Evolutionary conservation across 2,888 invertebrate species (phyloP).

Genomic region (Eudasyphora cyanicolor): DNA sequence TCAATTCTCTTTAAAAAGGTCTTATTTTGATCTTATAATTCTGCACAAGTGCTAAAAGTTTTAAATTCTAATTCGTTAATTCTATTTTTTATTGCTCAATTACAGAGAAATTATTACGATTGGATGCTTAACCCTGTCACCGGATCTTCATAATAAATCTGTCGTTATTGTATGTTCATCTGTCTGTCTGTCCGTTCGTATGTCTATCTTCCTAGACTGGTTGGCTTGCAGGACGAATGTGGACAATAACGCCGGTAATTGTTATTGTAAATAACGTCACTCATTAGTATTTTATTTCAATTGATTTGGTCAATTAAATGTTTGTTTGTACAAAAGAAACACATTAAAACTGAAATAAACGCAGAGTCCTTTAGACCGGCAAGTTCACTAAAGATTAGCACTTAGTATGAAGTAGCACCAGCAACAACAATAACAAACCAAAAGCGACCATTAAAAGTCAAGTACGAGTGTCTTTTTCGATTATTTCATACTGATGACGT

Average conservation of each 20-base stretch:
- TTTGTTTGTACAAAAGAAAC: neutral
- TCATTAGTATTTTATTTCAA: slow-evolving; percentile 36
- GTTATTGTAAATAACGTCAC: slow-evolving; percentile 15
- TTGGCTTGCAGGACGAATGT: neutral
- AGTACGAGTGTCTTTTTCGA: slow-evolving; percentile 33
- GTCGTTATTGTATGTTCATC: neutral
- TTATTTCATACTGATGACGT: slow-evolving; percentile 1
- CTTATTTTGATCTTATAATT: no score
- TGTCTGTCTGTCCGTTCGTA: neutral
- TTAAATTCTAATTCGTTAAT: no score
- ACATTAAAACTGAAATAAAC: slow-evolving; percentile 1
- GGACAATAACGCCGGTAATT: neutral
- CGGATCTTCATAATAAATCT: slow-evolving; percentile 8
- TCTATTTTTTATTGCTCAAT: slow-evolving; percentile 4
- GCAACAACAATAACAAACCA: slow-evolving; percentile 27
- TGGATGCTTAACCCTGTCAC: slow-evolving; percentile 12
- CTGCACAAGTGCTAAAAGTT: neutral
- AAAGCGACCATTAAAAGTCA: slow-evolving; percentile 56
- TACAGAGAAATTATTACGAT: neutral
- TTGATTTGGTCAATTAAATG: slow-evolving; percentile 33
- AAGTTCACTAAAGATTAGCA: slow-evolving; percentile 49
- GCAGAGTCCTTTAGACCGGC: neutral
- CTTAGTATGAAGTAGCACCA: slow-evolving; percentile 50
- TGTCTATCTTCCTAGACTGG: neutral
- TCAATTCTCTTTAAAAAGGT: no score